A percentile compares a stretch with the other conserved stretches of the same genome.
Conservation (phyloP, 2,888 invertebrate genomes). For the Pseudococcus jackbeardsleyi region DNA sequence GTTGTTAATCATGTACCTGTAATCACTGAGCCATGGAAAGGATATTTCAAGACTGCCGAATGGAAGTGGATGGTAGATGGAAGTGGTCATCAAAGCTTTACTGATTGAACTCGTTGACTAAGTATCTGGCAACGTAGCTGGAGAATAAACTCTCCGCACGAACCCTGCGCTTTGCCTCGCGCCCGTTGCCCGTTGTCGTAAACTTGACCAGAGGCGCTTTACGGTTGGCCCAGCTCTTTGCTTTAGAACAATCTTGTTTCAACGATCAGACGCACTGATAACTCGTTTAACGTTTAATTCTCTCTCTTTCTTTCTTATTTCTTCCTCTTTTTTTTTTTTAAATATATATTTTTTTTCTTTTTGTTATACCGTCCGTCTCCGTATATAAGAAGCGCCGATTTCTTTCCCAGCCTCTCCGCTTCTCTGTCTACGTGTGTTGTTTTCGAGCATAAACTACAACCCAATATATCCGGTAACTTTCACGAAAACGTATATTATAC, state of each 20-base stretch:
- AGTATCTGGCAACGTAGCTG: slow-evolving; percentile 62
- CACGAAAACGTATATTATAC: slow-evolving; percentile 45
- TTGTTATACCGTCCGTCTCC: slow-evolving; percentile 51
- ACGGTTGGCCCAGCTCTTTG: slow-evolving; percentile 56
- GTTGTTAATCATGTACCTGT: slow-evolving; percentile 61
- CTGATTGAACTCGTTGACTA: slow-evolving; percentile 60
- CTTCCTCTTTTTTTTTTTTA: slow-evolving; percentile 25
- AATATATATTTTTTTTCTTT: slow-evolving; percentile 54
- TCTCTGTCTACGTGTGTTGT: background rate
- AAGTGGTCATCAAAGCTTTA: slow-evolving; percentile 61
- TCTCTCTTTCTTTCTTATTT: slow-evolving; percentile 5
- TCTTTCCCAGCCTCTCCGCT: background rate
- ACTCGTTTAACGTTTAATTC: slow-evolving; percentile 62
- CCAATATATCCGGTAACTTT: slow-evolving; percentile 63
- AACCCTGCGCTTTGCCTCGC: background rate
- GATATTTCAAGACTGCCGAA: slow-evolving; percentile 58
- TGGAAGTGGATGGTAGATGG: slow-evolving; percentile 10
- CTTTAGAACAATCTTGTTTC: slow-evolving; percentile 64
- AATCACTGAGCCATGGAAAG: slow-evolving; percentile 62
- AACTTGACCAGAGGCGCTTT: slow-evolving; percentile 61
- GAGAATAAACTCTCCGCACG: slow-evolving; percentile 60
- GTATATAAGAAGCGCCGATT: slow-evolving; percentile 23
- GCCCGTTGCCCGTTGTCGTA: background rate
- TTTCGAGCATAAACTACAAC: slow-evolving; percentile 30
- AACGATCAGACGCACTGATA: slow-evolving; percentile 64